These are phyloP conservation scores for Halocynthia roretzi DNA, from an alignment of 23 tunicate genomes.

Conservation along the genomic window DNA sequence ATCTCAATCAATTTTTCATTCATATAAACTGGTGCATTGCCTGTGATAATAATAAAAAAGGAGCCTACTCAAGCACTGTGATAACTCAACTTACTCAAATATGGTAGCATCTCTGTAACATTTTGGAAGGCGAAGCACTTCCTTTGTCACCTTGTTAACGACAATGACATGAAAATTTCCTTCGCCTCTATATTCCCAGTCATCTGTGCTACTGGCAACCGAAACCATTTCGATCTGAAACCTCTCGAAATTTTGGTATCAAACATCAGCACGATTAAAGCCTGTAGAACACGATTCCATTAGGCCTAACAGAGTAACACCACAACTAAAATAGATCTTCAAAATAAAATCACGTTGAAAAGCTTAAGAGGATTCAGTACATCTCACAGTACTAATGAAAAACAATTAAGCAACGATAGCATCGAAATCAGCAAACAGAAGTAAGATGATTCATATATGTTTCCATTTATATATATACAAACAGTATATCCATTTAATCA, in stretches of 20 bases:
- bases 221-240: background rate
- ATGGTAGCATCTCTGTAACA: slow-evolving; percentile 12
- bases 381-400: no score
- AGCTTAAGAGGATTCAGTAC: no score
- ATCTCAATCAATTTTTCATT: no score
- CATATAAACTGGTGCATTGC: no score
- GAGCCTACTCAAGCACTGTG: background rate
- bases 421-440: no score
- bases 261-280: background rate
- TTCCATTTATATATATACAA: no score
- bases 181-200: slow-evolving; percentile 89
- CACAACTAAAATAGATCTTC: background rate
- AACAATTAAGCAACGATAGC: no score
- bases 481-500: no score
- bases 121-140: slow-evolving; percentile 62
- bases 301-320: background rate
- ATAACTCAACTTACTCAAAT: slow-evolving; percentile 7
- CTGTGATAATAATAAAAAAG: no score
- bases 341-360: no score
- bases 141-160: slow-evolving; percentile 38
- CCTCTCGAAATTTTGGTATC: background rate
- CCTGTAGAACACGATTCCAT: background rate
- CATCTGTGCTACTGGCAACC: slow-evolving; percentile 19
- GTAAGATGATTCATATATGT: no score
- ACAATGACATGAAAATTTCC: slow-evolving; percentile 86